Base-by-base conservation (phyloP, 1,140 invertebrate genomes). In the Drosophila kepulauana region DNA sequence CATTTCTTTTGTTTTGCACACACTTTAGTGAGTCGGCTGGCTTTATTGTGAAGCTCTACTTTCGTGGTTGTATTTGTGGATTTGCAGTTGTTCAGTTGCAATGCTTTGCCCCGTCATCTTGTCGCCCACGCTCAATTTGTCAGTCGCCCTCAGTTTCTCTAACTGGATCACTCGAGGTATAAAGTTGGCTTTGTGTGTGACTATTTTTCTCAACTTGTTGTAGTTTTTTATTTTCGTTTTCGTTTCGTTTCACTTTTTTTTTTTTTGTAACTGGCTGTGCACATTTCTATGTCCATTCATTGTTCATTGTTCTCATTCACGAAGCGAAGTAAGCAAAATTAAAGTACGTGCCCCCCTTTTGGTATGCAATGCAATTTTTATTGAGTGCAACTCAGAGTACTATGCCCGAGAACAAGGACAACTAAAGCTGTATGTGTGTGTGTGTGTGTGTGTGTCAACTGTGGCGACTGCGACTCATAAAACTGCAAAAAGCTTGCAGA, bases 281-380 rank as follows among this genome's bases (percentile, higher is more conserved):
- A 67, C 80, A 80, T 82, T 87, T 88, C 73, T 78, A 30, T 52
- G 11, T 52, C 49, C 28, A 87, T 87, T 88, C 84, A 82, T 78
- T 25, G 20, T 88, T 87, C 82, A 70, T 82, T 87, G 82, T 78
- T 71, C 82, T 88, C 84, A 79, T 82, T 87, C 82, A 87, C 82
- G 82, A 75, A 87, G 84, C 82, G 82, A 75, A 87, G 84, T 80
- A 80, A 88, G 84, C 80, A 66, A 87, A 87, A 87, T 87, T 82
- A 88, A 87, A 88, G 49, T 87, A 87, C 84, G 82, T 88, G 80
- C 75, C 80, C 84, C 80, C 81, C 20, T 25, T 69, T 72, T 69
- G 73, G 64, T 54, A 80, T 82, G 81, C 81, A 68, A 71, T 82
- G 84, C 82, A 88, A 82, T 87, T 88, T 87, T 79, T 82, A 82